A percentile compares a stretch with the other conserved stretches of the same genome.
These are phyloP conservation scores for Caenorhabditis becei DNA, from an alignment of 2,888 invertebrate species.

Conservation along the genomic window DNA sequence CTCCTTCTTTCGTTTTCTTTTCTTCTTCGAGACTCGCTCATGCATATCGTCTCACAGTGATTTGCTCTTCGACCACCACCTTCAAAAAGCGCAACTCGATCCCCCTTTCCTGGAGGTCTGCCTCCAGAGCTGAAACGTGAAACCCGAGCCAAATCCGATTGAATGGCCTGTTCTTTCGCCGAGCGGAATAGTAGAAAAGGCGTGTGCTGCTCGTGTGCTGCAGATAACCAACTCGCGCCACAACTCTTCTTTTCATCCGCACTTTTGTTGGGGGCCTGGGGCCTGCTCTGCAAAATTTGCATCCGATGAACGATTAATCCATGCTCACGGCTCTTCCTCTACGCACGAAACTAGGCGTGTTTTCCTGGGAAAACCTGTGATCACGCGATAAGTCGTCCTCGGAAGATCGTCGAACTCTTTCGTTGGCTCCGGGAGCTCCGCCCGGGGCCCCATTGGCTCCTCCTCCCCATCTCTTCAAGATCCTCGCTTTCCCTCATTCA, in stretches of 20 bases:
- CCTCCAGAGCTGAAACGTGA: slow-evolving; percentile 14
- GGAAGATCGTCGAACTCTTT: slow-evolving; percentile 45
- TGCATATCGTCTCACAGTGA: slow-evolving; percentile 44
- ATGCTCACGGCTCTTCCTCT: not conserved
- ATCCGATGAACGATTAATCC: slow-evolving; percentile 59
- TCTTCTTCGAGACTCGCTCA: slow-evolving; percentile 22
- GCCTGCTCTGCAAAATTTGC: slow-evolving; percentile 37
- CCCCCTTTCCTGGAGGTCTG: slow-evolving; percentile 18
- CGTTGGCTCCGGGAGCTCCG: not conserved
- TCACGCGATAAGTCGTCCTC: slow-evolving; percentile 19
- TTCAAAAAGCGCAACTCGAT: slow-evolving; percentile 44
- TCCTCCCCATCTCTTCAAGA: slow-evolving; percentile 3
- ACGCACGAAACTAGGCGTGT: slow-evolving; percentile 18
- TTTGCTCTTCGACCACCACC: slow-evolving; percentile 9
- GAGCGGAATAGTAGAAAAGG: not conserved
- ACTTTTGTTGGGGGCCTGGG: slow-evolving; percentile 17
- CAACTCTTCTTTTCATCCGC: not conserved
- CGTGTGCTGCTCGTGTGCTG: too few relatives aligned
- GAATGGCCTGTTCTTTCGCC: slow-evolving; percentile 40
- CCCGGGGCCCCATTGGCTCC: not conserved
- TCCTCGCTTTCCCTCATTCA: slow-evolving; percentile 21
- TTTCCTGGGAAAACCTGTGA: not conserved
- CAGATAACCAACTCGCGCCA: slow-evolving; percentile 32
- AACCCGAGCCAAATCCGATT: slow-evolving; percentile 44
- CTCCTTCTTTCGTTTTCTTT: not conserved